phyloP scores from a whole-genome alignment of 2,797 vertebrate genomes.

The Arctocebus calabarensis region DNA sequence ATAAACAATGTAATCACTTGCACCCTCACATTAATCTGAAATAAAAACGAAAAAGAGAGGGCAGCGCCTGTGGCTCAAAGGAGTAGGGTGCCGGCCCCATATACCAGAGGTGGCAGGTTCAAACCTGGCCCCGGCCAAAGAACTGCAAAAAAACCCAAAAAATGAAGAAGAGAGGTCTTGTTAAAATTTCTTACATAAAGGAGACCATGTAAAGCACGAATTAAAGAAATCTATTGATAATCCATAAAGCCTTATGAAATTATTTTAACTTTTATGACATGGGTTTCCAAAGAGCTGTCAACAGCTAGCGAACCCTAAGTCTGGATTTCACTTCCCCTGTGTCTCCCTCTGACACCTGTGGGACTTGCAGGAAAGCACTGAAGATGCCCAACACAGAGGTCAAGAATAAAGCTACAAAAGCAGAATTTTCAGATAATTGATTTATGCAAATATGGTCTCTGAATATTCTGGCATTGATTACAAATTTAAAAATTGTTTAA shows the following conservation, averaged over 20 bases:
- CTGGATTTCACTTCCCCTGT: neutral
- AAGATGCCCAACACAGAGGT: neutral
- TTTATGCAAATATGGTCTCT: neutral
- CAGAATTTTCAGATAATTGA: neutral
- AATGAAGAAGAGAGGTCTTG: neutral
- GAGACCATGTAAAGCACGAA: neutral
- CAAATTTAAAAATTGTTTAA: neutral
- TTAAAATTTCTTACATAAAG: constrained; percentile 43
- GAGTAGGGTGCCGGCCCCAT: too few species aligned
- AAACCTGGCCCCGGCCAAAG: too few species aligned
- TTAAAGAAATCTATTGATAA: neutral
- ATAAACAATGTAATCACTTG: too few species aligned
- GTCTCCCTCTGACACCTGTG: neutral
- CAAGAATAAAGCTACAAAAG: neutral
- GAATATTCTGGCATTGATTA: neutral
- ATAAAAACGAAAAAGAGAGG: neutral
- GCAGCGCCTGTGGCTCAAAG: too few species aligned
- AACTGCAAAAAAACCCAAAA: too few species aligned
- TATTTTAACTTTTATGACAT: neutral
- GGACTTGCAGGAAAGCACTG: neutral
- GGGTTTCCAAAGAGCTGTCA: neutral
- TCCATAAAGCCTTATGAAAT: neutral
- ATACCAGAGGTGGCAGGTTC: too few species aligned
- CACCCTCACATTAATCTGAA: too few species aligned
- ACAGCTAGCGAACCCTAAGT: neutral